Evolutionary conservation across 2,888 invertebrate genomes (phyloP), one percentile per base, ranked within the genome.

Genomic region (Cepaea hortensis): DNA sequence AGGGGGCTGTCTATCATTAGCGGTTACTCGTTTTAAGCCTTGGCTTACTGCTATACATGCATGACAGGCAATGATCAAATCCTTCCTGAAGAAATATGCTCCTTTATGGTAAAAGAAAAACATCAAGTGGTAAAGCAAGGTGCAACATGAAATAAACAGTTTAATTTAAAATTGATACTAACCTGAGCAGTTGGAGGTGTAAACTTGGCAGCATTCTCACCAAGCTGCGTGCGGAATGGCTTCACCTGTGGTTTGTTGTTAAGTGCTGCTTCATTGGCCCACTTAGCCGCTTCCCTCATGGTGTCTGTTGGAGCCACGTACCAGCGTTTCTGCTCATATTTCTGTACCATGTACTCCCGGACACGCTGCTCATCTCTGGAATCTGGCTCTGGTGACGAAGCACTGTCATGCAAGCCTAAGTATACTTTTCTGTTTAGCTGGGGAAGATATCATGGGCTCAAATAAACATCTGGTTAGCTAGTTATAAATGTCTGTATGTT

Each of bases 291-390:
- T 62, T 94, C 95, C 85, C 93, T 93, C 90, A 94, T 92, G 20
- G 94, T 91, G 65, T 95, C 94, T 46, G 94, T 94, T 3, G 95
- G 95, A 72, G 95, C 95, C 61, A 95, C 94, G 91, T 95, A 95
- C 95, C 95, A 96, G 94, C 98, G 96, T 94, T 98, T 98, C 93
- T 97, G 96, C 95, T 99, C 99, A 94, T 99, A 99, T 95, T 98
- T 99, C 93, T 98, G 97, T 85, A 97, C 96, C 97, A 98, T 98
- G 93, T 98, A 96, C 95, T 98, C 98, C 94, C 97, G 97, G 93
- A 98, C 97, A 94, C 97, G 96, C 95, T 97, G 97, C 95, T 98
- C 98, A 93, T 98, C 98, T 92, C 96, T 96, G 90, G 96, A 96
- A 93, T 97, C 97, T 15, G 94, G 94, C 88, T 96, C 96, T 5